phyloP scores from a whole-genome alignment of 2,888 invertebrate genomes.

The Agrotis puta region DNA sequence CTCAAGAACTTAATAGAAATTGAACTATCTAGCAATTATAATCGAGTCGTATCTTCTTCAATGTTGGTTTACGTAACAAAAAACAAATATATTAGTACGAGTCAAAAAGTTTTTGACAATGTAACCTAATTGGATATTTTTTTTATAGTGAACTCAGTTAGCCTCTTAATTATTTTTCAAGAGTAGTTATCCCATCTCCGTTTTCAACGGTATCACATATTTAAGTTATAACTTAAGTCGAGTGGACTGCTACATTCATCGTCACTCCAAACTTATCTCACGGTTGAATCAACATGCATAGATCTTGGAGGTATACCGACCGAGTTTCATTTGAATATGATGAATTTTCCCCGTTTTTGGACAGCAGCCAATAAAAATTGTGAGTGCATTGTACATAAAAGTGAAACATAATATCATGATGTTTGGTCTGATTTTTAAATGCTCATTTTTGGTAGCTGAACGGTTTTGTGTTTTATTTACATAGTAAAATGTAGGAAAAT shows the following conservation, averaged over 20 bases:
- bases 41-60: no score
- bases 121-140: no score
- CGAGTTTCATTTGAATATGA: constrained; percentile 28
- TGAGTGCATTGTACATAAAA: constrained; percentile 21
- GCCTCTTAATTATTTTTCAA: no score
- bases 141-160: no score
- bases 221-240: not conserved
- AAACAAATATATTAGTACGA: no score
- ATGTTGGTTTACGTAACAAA: no score
- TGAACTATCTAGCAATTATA: no score
- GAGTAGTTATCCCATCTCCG: no score
- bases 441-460: not conserved
- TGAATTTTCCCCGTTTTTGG: constrained; percentile 18
- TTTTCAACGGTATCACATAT: not conserved
- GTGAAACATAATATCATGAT: constrained; percentile 18
- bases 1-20: no score
- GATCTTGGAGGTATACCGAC: constrained; percentile 10
- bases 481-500: not conserved
- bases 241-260: not conserved
- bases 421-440: constrained; percentile 12
- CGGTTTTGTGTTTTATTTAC: not conserved
- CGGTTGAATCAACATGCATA: constrained; percentile 37
- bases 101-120: no score
- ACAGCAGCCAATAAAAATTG: constrained; percentile 9
- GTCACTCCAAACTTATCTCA: constrained; percentile 16